phyloP scores from a whole-genome alignment of 2,797 vertebrate genomes.

The Vultur gryphus region DNA sequence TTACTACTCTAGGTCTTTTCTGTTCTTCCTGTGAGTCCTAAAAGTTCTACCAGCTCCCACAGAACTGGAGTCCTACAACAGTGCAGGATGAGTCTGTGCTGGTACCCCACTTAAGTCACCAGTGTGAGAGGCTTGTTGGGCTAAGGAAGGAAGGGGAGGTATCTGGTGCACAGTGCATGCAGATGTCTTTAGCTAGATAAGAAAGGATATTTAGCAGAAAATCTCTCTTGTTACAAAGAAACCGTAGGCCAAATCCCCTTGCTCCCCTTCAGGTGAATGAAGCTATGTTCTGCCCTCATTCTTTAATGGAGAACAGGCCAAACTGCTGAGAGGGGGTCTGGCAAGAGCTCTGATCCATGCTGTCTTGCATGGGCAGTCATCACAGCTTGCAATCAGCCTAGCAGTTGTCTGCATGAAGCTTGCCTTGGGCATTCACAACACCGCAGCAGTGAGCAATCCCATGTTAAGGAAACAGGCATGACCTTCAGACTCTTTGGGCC shows the following conservation, averaged over 20 bases:
- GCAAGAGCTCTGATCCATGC: not conserved
- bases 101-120: not conserved
- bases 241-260: not conserved
- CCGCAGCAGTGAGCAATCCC: not conserved
- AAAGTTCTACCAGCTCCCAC: not conserved
- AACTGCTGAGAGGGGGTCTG: not conserved
- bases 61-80: not conserved
- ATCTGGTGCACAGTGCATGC: not conserved
- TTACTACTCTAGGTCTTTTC: not conserved
- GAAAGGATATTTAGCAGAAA: not conserved
- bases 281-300: not conserved
- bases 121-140: accelerated
- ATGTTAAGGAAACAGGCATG: not conserved
- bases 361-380: not conserved
- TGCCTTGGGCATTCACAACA: not conserved
- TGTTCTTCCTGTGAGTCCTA: not conserved
- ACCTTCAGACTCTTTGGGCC: not conserved
- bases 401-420: not conserved
- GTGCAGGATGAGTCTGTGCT: not conserved
- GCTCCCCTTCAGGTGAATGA: not conserved
- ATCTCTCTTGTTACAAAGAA: not conserved
- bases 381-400: not conserved
- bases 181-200: not conserved
- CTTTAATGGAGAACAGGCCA: not conserved
- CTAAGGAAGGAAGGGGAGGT: not conserved